These are phyloP conservation scores for Venusia cambrica DNA, from an alignment of 2,888 invertebrate species.

Conservation along the genomic window DNA sequence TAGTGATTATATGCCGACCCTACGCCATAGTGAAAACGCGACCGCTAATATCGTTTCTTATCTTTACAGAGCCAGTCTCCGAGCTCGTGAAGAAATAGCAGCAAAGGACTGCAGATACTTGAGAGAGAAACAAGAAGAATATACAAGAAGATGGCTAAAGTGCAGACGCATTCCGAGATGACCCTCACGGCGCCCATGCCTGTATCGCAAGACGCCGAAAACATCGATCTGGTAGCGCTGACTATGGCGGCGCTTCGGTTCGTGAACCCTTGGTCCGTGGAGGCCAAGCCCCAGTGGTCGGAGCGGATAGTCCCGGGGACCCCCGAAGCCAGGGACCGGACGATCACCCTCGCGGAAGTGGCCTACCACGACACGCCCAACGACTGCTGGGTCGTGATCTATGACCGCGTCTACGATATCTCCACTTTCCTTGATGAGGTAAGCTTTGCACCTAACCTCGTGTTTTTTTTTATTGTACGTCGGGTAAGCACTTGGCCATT, in stretches of 20 bases:
- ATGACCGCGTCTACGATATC: conserved; percentile 92
- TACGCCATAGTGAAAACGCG: conserved; percentile 33
- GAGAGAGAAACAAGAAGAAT: conserved; percentile 17
- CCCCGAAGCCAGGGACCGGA: conserved; percentile 62
- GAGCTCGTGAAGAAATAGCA: conserved; percentile 39
- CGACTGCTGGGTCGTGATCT: conserved; percentile 94
- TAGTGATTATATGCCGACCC: conserved; percentile 40
- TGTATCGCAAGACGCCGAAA: conserved; percentile 53
- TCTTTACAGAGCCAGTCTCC: conserved; percentile 53
- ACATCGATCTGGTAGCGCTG: conserved; percentile 64
- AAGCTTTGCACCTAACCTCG: conserved; percentile 35
- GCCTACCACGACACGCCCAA: conserved; percentile 85
- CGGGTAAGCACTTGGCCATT: too few relatives aligned
- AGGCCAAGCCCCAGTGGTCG: conserved; percentile 47
- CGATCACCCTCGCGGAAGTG: conserved; percentile 87
- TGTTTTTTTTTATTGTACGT: too few relatives aligned
- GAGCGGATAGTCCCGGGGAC: conserved; percentile 49
- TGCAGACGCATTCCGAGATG: conserved; percentile 60
- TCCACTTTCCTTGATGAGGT: conserved; percentile 87
- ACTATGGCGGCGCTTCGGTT: conserved; percentile 74
- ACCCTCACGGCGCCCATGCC: conserved; percentile 54
- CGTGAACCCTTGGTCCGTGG: conserved; percentile 65
- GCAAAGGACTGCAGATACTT: conserved; percentile 21
- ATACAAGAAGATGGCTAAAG: conserved; percentile 57
- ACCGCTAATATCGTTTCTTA: conserved; percentile 59